phyloP scores from a whole-genome alignment of 2,888 invertebrate species.

The Blastobasis adustella region DNA sequence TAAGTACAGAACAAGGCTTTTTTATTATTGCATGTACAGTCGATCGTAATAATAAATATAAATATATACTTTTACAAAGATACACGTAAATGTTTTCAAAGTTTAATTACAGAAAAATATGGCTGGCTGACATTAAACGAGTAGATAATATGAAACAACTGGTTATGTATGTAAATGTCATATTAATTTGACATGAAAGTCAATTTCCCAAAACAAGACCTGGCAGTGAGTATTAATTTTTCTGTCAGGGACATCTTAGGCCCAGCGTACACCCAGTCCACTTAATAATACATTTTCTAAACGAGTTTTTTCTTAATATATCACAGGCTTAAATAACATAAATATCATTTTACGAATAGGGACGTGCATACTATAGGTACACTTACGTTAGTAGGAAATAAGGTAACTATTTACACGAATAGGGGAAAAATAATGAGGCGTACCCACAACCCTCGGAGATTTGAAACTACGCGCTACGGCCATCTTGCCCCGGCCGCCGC shows the following conservation, averaged over 20 bases:
- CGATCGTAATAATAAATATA: too few relatives aligned
- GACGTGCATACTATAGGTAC: slow-evolving; percentile 72
- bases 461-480: slow-evolving; percentile 47
- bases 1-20: too few relatives aligned
- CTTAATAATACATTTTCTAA: slow-evolving; percentile 57
- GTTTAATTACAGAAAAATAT: too few relatives aligned
- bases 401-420: slow-evolving; percentile 74
- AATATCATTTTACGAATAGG: slow-evolving; percentile 50
- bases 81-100: too few relatives aligned
- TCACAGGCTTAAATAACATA: slow-evolving; percentile 72
- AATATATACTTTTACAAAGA: too few relatives aligned
- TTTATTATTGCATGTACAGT: too few relatives aligned
- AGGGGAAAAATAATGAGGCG: slow-evolving; percentile 73
- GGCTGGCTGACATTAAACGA: too few relatives aligned
- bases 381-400: slow-evolving; percentile 62
- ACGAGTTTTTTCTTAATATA: slow-evolving; percentile 60
- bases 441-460: slow-evolving; percentile 73
- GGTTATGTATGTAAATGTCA: too few relatives aligned
- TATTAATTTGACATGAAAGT: too few relatives aligned
- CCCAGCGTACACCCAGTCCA: slow-evolving; percentile 38
- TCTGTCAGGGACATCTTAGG: slow-evolving; percentile 23
- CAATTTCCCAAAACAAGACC: not conserved
- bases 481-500: too few relatives aligned
- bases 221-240: slow-evolving; percentile 1
- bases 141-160: too few relatives aligned